These are phyloP conservation scores for Anthophora plumipes DNA, from an alignment of 2,888 invertebrate genomes.

Conservation along the genomic window DNA sequence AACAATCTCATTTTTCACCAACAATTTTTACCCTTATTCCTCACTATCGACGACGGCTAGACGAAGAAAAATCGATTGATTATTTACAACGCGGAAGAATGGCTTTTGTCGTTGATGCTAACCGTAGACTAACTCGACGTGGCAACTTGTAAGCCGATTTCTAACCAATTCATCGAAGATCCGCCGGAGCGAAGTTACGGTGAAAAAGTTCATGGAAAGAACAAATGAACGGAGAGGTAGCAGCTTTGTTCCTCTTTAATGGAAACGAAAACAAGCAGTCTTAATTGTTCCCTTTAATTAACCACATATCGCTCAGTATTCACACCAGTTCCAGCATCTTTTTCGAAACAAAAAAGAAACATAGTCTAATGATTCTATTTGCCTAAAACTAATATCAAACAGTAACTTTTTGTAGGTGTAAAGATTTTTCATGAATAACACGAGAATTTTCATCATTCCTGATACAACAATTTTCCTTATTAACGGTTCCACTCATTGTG, in stretches of 20 bases:
- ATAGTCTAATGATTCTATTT: no score
- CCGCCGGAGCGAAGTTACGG: not conserved
- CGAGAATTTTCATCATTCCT: no score
- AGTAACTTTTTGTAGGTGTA: no score
- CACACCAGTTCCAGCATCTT: no score
- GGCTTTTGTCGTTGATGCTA: not conserved
- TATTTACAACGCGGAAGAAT: conserved; percentile 37
- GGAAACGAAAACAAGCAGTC: conserved; percentile 36
- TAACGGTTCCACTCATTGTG: no score
- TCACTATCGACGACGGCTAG: no score
- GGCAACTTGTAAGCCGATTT: conserved; percentile 60
- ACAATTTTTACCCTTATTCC: no score
- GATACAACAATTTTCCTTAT: no score
- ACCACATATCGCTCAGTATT: conserved; percentile 21
- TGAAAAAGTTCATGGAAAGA: conserved; percentile 58
- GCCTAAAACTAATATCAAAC: no score
- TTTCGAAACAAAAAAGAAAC: no score
- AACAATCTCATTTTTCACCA: no score
- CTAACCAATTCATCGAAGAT: conserved; percentile 18
- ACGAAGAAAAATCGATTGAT: conserved; percentile 30
- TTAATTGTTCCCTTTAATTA: conserved; percentile 46
- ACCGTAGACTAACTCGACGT: conserved; percentile 32
- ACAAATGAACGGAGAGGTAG: not conserved
- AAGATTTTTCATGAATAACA: no score
- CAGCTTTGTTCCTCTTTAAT: conserved; percentile 16